Conservation (phyloP, 2,888 invertebrate species). For the Bombyx huttoni region DNA sequence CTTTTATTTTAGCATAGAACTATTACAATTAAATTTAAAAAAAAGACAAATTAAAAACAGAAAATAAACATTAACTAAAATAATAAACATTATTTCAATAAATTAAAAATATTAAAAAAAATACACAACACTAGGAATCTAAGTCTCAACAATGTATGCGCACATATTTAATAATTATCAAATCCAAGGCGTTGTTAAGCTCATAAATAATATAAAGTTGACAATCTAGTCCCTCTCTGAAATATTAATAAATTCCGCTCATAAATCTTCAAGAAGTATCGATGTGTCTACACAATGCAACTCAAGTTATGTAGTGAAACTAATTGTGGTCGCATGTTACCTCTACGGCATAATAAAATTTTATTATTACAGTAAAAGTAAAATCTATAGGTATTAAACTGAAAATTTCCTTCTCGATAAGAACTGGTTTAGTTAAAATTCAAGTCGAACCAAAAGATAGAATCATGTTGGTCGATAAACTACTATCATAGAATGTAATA, state of each 20-base stretch:
- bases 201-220: conserved; percentile 4
- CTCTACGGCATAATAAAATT: background rate
- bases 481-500: too few relatives aligned
- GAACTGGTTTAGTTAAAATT: too few relatives aligned
- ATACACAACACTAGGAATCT: conserved; percentile 4
- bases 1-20: too few relatives aligned
- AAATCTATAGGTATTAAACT: background rate
- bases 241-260: background rate
- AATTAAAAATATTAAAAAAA: background rate
- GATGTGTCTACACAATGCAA: background rate
- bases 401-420: background rate
- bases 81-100: background rate
- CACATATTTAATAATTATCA: background rate
- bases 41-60: too few relatives aligned
- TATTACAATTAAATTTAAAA: too few relatives aligned
- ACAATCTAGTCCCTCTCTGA: background rate
- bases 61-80: too few relatives aligned
- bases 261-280: background rate
- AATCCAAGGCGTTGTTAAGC: background rate
- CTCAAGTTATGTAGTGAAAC: background rate
- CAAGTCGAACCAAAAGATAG: too few relatives aligned
- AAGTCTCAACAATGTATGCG: conserved; percentile 6
- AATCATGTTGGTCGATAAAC: too few relatives aligned
- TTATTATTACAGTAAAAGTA: background rate
- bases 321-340: background rate